phyloP scores from a whole-genome alignment of 2,113 vertebrate species.

The Diadophis punctatus region DNA sequence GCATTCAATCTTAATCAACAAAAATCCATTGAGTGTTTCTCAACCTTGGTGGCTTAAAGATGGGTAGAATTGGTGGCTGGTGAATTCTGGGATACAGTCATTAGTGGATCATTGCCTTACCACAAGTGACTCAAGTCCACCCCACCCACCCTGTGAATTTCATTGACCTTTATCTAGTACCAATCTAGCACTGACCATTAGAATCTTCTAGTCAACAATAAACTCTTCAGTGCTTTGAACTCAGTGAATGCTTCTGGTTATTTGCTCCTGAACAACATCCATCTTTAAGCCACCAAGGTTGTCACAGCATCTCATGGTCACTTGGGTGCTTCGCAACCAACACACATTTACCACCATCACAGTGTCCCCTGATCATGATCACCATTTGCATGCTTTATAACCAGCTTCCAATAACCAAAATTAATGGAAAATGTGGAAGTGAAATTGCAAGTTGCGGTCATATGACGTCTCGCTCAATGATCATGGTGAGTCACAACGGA shows the following conservation, averaged over 20 bases:
- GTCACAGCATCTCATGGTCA: background rate
- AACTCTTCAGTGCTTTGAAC: background rate
- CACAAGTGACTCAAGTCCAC: background rate
- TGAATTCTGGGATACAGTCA: background rate
- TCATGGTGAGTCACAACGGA: background rate
- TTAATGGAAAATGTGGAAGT: background rate
- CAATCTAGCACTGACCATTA: background rate
- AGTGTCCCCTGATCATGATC: background rate
- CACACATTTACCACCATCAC: background rate
- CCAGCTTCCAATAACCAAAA: background rate
- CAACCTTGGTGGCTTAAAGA: background rate
- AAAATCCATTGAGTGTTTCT: background rate
- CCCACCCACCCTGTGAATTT: background rate
- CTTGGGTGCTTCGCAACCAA: background rate
- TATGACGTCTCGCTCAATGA: background rate
- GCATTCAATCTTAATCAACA: background rate
- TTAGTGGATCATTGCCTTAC: background rate
- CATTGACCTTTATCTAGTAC: background rate
- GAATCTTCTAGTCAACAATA: background rate
- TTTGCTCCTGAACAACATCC: background rate
- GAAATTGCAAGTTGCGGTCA: background rate
- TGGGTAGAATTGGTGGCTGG: background rate
- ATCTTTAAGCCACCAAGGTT: background rate
- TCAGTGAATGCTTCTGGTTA: background rate
- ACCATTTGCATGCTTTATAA: background rate